A percentile compares a stretch with the other conserved stretches of the same genome.
These are phyloP conservation scores for Butorides virescens DNA, from an alignment of 2,113 vertebrate species.

Conservation along the genomic window DNA sequence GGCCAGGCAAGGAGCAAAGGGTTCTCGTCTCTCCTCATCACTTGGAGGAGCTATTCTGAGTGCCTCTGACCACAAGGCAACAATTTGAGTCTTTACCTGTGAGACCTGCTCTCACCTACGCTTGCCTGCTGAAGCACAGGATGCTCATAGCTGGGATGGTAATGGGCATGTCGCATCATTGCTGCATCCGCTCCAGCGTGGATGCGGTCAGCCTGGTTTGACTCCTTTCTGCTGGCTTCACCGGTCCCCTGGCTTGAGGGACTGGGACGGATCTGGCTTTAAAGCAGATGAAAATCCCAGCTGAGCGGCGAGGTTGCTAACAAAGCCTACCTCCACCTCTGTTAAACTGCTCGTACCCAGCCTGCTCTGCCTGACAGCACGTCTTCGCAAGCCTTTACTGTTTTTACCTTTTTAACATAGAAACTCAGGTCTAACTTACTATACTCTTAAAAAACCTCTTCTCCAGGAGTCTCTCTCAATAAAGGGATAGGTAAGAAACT, in stretches of 20 bases:
- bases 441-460: not conserved
- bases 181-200: not conserved
- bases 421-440: not conserved
- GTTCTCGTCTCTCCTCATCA: not conserved
- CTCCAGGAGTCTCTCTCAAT: not conserved
- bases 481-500: not conserved
- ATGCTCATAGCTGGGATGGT: not conserved
- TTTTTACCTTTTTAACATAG: not conserved
- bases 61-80: not conserved
- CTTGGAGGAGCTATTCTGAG: not conserved
- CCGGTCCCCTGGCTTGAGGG: not conserved
- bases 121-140: not conserved
- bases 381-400: not conserved
- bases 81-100: not conserved
- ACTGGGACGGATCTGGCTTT: not conserved
- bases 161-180: not conserved
- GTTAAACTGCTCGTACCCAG: fast-evolving
- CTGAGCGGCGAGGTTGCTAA: not conserved
- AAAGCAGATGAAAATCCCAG: not conserved
- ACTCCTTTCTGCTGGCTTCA: not conserved
- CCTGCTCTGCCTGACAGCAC: fast-evolving
- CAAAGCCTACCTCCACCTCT: not conserved
- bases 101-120: not conserved
- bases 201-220: too few relatives aligned
- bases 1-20: not conserved